A percentile compares a stretch with the other conserved stretches of the same genome.
These are phyloP conservation scores for Dasypus novemcinctus DNA, from an alignment of 2,113 vertebrate genomes.

Conservation along the genomic window DNA sequence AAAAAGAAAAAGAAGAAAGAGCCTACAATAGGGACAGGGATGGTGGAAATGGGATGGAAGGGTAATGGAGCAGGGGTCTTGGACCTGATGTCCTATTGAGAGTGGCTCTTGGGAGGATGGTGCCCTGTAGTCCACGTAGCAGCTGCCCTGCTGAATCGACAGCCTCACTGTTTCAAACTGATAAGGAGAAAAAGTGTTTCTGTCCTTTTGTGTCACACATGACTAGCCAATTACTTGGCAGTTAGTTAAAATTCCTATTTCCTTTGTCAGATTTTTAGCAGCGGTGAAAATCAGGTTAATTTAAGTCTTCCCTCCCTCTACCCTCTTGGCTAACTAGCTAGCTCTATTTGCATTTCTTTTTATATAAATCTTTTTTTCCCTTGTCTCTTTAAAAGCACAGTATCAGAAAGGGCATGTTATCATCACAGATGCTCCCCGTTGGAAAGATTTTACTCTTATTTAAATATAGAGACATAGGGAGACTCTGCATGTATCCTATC, in stretches of 20 bases:
- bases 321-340: slow-evolving; percentile 19
- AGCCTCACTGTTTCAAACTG: slow-evolving; percentile 40
- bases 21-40: background rate
- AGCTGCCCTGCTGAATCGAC: background rate
- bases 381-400: background rate
- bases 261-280: slow-evolving; percentile 46
- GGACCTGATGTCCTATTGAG: background rate
- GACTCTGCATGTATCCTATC: background rate
- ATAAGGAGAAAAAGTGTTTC: slow-evolving; percentile 48
- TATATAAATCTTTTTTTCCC: background rate
- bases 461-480: slow-evolving; percentile 1
- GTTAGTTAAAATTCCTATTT: slow-evolving; percentile 54
- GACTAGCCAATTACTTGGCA: slow-evolving; percentile 43
- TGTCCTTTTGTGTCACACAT: slow-evolving; percentile 18
- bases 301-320: background rate
- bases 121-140: background rate
- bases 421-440: slow-evolving; percentile 34
- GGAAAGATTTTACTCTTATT: background rate
- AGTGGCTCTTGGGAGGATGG: background rate
- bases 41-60: background rate
- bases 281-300: slow-evolving; percentile 28
- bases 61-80: background rate
- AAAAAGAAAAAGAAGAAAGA: background rate
- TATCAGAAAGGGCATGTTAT: background rate
- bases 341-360: slow-evolving; percentile 17